phyloP scores from a whole-genome alignment of 2,888 invertebrate genomes.

The Drosophila paranaensis region DNA sequence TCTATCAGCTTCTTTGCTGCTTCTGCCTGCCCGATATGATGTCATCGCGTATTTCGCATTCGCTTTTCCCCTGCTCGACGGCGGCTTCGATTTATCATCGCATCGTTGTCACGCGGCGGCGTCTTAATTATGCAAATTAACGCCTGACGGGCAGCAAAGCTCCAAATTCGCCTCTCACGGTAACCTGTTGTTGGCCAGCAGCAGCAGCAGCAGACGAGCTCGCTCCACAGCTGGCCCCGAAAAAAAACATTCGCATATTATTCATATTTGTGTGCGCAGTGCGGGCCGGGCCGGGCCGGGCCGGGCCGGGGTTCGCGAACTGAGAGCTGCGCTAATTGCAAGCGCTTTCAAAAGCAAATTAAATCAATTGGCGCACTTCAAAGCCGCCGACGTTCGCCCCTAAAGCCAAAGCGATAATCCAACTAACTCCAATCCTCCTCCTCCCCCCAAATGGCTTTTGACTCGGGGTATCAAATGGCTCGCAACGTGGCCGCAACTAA shows the following conservation, averaged over 20 bases:
- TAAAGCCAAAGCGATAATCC: constrained; percentile 14
- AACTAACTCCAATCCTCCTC: background rate
- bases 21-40: constrained; percentile 26
- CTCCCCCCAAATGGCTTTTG: background rate
- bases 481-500: constrained; percentile 46
- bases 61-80: constrained; percentile 1
- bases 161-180: constrained; percentile 13
- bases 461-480: constrained; percentile 52
- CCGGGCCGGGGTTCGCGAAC: background rate
- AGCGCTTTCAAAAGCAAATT: constrained; percentile 64
- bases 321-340: constrained; percentile 62
- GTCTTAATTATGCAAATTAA: constrained; percentile 78
- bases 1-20: constrained; percentile 28
- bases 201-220: background rate
- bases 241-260: constrained; percentile 5
- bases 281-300: too few relatives aligned
- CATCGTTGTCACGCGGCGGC: constrained; percentile 65
- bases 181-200: constrained; percentile 48
- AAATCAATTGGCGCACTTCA: constrained; percentile 73
- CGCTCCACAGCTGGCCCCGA: constrained; percentile 10
- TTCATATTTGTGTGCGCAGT: constrained; percentile 25
- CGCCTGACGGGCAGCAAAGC: constrained; percentile 18
- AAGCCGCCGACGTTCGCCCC: constrained; percentile 36
- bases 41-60: constrained; percentile 33
- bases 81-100: constrained; percentile 65